phyloP scores from a whole-genome alignment of 2,888 invertebrate species.

The Cerceris ruficornis region DNA sequence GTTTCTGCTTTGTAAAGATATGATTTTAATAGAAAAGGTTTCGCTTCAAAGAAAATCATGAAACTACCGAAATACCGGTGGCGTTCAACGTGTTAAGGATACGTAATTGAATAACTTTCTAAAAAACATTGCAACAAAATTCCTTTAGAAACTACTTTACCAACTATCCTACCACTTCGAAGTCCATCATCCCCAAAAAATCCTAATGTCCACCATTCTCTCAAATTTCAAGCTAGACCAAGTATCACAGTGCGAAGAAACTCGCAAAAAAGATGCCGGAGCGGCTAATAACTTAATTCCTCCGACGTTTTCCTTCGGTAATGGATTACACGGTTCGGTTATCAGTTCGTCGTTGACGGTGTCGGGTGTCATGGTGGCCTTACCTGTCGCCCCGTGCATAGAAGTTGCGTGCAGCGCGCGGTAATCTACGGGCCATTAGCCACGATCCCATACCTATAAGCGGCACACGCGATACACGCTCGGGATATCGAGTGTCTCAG shows the following conservation, averaged over 20 bases:
- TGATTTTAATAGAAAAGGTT: too few species aligned
- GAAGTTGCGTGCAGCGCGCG: conserved; percentile 64
- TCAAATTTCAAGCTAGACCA: neutral
- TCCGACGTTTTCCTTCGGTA: conserved; percentile 31
- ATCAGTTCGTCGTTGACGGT: conserved; percentile 46
- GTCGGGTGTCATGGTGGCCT: conserved; percentile 57
- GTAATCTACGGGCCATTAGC: conserved; percentile 79
- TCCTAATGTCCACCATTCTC: too few species aligned
- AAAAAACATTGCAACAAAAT: too few species aligned
- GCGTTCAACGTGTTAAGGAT: too few species aligned
- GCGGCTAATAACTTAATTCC: conserved; percentile 33
- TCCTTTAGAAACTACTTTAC: too few species aligned
- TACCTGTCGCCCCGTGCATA: conserved; percentile 44
- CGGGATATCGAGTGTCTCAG: conserved; percentile 76
- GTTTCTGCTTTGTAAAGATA: too few species aligned
- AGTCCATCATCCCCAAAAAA: too few species aligned
- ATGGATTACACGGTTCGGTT: conserved; percentile 45
- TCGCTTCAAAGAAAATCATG: too few species aligned
- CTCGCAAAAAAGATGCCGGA: neutral
- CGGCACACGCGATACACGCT: conserved; percentile 77
- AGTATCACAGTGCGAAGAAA: neutral
- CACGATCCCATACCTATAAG: conserved; percentile 68
- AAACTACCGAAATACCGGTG: too few species aligned
- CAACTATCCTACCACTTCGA: too few species aligned
- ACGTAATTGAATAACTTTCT: too few species aligned